Evolutionary conservation across 2,113 vertebrate species (phyloP), one percentile per base, ranked within the genome.

Genomic region (Protomyctophum bolini): DNA sequence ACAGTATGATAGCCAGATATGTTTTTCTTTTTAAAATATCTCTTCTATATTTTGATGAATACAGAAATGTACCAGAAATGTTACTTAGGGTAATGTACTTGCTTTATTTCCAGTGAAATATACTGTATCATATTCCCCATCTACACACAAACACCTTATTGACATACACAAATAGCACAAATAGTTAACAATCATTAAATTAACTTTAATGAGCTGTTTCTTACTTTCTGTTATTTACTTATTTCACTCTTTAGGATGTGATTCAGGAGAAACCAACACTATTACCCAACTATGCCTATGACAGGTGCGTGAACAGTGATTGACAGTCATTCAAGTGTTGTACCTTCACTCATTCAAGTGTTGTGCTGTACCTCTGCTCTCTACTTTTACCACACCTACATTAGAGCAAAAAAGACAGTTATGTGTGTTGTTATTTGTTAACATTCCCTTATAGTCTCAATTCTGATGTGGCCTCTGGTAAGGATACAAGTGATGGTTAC

Each of bases 401-500:
- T 2, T 10, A 54, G 51, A 41, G 33, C 33, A 41, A 14, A 41
- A 48, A 50, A 51, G 6, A 12, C 51, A 73, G 73, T 75, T 15
- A 0, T 68, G 5, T 54, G 1, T 55, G 4, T 63, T 65, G 51
- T 6, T 21, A 28, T 2, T 63, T 65, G 51, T 6, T 21, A 28
- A 14, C 8, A 77, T 77, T 56, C 11, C 29, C 63, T 57, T 14
- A 29, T 64, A 94, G 93, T 72, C 76, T 95, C 76, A 95, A 93
- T 75, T 95, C 95, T 14, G 98, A 98, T 56, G 87, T 94, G 50
- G 86, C 95, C 21, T 98, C 96, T 0, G 94, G 96, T 54, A 98
- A 95, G 87, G 97, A 99, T 83, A 94, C 96, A 89, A 98, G 95
- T 61, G 98, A 99, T 47, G 93, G 95, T 80, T 96, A 94, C 41